phyloP scores from a whole-genome alignment of 2,888 invertebrate species.

The Chirona hameri region DNA sequence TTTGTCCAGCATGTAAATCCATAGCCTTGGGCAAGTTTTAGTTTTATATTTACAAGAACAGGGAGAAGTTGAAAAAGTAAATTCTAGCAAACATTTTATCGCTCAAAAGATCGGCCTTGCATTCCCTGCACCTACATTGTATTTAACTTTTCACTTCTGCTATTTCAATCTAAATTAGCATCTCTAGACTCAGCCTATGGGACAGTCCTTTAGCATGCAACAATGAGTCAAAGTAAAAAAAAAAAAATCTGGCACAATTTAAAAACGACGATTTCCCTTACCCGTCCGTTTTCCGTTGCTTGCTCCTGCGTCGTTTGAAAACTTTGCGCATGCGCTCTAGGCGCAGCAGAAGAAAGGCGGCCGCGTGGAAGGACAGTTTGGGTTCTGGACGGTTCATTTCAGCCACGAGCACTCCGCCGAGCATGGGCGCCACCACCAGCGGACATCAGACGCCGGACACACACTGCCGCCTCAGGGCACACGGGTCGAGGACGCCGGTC shows the following conservation, averaged over 20 bases:
- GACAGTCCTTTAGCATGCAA: too few species aligned
- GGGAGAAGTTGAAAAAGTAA: too few species aligned
- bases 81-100: too few species aligned
- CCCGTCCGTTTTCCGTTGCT: neutral
- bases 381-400: neutral
- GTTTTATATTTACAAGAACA: too few species aligned
- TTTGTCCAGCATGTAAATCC: too few species aligned
- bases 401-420: neutral
- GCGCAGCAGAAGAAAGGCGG: neutral
- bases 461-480: neutral
- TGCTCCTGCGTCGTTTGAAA: neutral
- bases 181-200: too few species aligned
- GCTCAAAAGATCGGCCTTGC: too few species aligned
- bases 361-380: neutral
- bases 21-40: too few species aligned
- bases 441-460: neutral
- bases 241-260: neutral
- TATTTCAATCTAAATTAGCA: too few species aligned
- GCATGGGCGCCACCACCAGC: neutral
- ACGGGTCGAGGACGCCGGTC: too few species aligned
- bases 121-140: too few species aligned
- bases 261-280: neutral
- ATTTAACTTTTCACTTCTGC: too few species aligned
- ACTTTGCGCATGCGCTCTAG: slow-evolving; percentile 7
- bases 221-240: neutral